phyloP scores from a whole-genome alignment of 1,140 invertebrate genomes.

The Dysdera silvatica region DNA sequence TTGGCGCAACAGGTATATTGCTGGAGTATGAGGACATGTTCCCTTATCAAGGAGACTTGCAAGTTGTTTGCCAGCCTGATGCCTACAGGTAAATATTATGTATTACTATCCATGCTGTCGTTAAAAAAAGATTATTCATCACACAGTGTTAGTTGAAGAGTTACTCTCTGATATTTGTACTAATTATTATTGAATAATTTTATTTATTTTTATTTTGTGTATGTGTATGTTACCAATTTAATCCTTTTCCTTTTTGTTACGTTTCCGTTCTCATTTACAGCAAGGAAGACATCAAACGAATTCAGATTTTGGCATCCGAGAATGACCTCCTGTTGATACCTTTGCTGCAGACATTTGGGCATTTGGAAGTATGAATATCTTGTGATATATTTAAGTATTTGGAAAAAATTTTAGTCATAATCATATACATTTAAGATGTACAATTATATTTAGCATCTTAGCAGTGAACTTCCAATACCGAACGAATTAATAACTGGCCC shows the following conservation, averaged over 20 bases:
- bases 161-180: too few relatives aligned
- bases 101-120: too few relatives aligned
- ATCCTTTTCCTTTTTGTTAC: neutral
- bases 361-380: slow-evolving; percentile 34
- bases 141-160: too few relatives aligned
- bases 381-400: neutral
- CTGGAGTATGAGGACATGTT: slow-evolving; percentile 98
- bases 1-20: slow-evolving; percentile 77
- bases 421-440: neutral
- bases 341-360: slow-evolving; percentile 39
- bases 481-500: too few relatives aligned
- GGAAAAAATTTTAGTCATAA: neutral
- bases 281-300: slow-evolving; percentile 55
- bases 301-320: slow-evolving; percentile 57
- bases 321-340: slow-evolving; percentile 54
- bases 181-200: too few relatives aligned
- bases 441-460: too few relatives aligned
- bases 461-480: too few relatives aligned
- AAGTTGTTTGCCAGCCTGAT: slow-evolving; percentile 45
- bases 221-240: neutral
- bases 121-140: too few relatives aligned
- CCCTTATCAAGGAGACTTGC: slow-evolving; percentile 66
- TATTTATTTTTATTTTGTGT: neutral
- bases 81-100: slow-evolving; percentile 46
- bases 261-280: slow-evolving; percentile 29